These are phyloP conservation scores for Phaonia tiefii DNA, from an alignment of 2,888 invertebrate species.

Conservation along the genomic window DNA sequence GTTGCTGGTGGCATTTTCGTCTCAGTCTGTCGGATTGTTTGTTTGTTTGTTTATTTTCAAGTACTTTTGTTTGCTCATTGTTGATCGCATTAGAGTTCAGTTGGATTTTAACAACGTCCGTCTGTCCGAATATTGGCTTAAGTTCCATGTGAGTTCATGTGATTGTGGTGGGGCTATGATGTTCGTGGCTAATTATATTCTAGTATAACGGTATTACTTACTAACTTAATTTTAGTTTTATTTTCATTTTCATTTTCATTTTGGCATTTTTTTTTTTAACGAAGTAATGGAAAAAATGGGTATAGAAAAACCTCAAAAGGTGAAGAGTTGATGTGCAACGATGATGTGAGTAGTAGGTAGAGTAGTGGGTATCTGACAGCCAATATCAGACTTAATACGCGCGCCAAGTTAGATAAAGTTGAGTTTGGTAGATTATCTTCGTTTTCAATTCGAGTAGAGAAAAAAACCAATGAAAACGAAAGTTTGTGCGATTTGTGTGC, in stretches of 20 bases:
- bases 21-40: no score
- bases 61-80: background rate
- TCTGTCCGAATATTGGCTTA: no score
- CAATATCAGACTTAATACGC: background rate
- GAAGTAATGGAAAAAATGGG: background rate
- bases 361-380: background rate
- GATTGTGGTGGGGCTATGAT: background rate
- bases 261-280: no score
- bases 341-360: background rate
- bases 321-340: constrained; percentile 35
- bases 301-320: constrained; percentile 18
- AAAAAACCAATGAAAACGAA: constrained; percentile 50
- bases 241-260: constrained; percentile 47
- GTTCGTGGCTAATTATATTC: constrained; percentile 63
- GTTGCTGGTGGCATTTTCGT: constrained; percentile 16
- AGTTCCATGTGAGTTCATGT: no score
- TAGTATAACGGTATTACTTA: constrained; percentile 56
- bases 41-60: constrained; percentile 26
- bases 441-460: constrained; percentile 1
- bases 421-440: background rate
- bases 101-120: background rate
- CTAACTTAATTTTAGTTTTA: constrained; percentile 63
- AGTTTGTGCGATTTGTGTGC: constrained; percentile 27
- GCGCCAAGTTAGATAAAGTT: background rate
- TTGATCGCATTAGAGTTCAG: constrained; percentile 1